phyloP scores from a whole-genome alignment of 2,888 invertebrate species.

The Marronus borbonicus region DNA sequence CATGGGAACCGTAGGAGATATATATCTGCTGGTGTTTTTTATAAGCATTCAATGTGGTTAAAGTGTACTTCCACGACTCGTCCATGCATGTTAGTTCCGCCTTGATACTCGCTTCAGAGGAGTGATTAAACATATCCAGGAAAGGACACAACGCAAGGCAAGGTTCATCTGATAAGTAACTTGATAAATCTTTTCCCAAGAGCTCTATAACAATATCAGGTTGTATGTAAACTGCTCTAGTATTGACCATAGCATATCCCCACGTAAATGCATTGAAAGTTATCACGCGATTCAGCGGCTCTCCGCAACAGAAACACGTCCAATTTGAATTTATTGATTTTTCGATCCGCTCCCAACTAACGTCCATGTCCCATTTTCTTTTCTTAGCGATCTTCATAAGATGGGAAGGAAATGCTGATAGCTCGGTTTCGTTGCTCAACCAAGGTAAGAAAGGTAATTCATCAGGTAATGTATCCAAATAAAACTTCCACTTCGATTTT shows the following conservation, averaged over 20 bases:
- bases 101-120: constrained; percentile 74
- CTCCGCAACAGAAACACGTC: constrained; percentile 69
- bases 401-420: constrained; percentile 74
- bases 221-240: constrained; percentile 86
- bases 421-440: constrained; percentile 76
- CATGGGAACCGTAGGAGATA: constrained; percentile 90
- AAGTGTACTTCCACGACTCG: constrained; percentile 71
- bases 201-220: constrained; percentile 70
- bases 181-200: constrained; percentile 62
- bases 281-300: constrained; percentile 71
- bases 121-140: constrained; percentile 93
- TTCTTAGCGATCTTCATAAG: constrained; percentile 70
- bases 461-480: constrained; percentile 80
- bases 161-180: constrained; percentile 74
- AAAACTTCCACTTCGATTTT: constrained; percentile 76
- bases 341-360: constrained; percentile 68
- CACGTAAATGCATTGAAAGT: constrained; percentile 77
- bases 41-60: constrained; percentile 73
- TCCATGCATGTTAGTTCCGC: constrained; percentile 63
- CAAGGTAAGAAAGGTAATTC: constrained; percentile 78
- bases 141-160: constrained; percentile 88
- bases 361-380: constrained; percentile 72
- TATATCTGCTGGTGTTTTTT: constrained; percentile 83
- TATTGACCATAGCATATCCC: constrained; percentile 90
- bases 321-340: constrained; percentile 69